These are phyloP conservation scores for Himalopsyche japonica DNA, from an alignment of 2,888 invertebrate species.

Conservation along the genomic window DNA sequence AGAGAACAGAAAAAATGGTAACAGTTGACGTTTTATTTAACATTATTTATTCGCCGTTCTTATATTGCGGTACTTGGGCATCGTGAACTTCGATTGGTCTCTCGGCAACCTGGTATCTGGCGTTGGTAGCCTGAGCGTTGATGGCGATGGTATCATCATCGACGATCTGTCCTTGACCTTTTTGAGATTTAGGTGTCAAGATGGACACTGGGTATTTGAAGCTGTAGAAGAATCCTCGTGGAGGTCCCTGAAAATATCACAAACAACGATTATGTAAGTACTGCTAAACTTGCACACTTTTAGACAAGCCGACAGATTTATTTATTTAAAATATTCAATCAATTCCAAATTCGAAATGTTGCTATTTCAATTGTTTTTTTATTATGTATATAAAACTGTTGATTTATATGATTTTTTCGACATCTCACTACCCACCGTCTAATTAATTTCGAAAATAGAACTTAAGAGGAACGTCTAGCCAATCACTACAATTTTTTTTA, in stretches of 20 bases:
- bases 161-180: constrained; percentile 45
- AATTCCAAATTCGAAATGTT: too few species aligned
- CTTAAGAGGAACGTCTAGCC: too few species aligned
- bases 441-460: too few species aligned
- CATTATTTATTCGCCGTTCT: background rate
- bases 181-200: constrained; percentile 49
- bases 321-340: too few species aligned
- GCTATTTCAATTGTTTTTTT: too few species aligned
- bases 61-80: constrained; percentile 45
- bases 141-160: constrained; percentile 49
- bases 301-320: background rate
- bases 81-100: constrained; percentile 48
- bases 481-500: too few species aligned
- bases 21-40: background rate
- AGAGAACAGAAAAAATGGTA: background rate
- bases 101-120: constrained; percentile 41
- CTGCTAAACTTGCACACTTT: background rate
- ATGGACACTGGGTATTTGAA: constrained; percentile 69
- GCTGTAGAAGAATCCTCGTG: constrained; percentile 74
- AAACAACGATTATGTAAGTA: background rate
- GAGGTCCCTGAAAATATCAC: constrained; percentile 55
- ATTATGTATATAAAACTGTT: too few species aligned
- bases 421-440: too few species aligned
- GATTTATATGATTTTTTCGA: too few species aligned
- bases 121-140: constrained; percentile 14